Evolutionary conservation across 2,797 vertebrate species (phyloP), one percentile per base, ranked within the genome.

Genomic region (Acanthornis magna): DNA sequence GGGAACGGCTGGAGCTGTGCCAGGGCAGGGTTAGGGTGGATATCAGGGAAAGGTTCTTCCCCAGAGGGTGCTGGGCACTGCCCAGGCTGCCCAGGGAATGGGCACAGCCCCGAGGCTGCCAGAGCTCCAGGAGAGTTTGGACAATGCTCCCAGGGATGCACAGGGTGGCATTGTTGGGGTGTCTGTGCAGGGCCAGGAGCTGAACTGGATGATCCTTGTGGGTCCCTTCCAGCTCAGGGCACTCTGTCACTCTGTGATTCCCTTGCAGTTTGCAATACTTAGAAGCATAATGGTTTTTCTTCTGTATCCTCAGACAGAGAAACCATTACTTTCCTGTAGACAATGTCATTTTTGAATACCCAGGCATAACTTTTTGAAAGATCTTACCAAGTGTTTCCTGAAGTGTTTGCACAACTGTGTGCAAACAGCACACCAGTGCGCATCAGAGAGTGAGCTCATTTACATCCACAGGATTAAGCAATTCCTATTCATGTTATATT

Each of bases 71-170:
- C 2, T 62, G 25, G 48, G 73, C 47, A 30, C 25, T 70, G 55
- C 9, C 17, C 29, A 34, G 48, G 65, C 30, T 86, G 25, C 30
- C 29, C 48, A 77, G 48, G 55, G 25, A 53, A 47, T 40, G 63
- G n/a, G 1, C 29, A 47, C 5, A 0, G 7, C 4, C 29, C n/a
- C 2, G 0, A n/a, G 27, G 13, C 29, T 85, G 23, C n/a, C 83
- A 70, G 34, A 62, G 48, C 20, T 54, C 29, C 25, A 62, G 26
- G 50, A 62, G 21, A 0, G 0, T 16, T 78, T 32, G 30, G 42
- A 0, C 30, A 78, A 0, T 0, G 1, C 65, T 42, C 0, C 1
- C 34, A 63, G 42, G 29, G 45, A n/a, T 40, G 45, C 5, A 1
- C 26, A 27, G 30, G 36, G 5, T 62, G 74, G 65, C 30, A 3